Evolutionary conservation across 2,888 invertebrate genomes (phyloP), one percentile per base, ranked within the genome.

Genomic region (Eristalis arbustorum): DNA sequence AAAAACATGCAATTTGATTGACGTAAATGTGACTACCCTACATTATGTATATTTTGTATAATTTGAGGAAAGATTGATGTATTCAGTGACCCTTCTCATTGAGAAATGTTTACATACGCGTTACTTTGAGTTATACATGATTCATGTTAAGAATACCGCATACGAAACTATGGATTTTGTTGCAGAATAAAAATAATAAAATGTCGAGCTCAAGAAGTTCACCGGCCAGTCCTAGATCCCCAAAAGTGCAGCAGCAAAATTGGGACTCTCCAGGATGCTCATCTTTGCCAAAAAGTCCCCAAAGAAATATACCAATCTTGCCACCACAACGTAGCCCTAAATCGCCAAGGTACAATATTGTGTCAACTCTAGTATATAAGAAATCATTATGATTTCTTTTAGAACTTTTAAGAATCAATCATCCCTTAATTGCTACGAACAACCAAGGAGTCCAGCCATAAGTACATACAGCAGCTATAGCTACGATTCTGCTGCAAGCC

Each of bases 281-380:
- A 34, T 14, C 40, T 1, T 22, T 49, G 22, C 76, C 88, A 40
- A 88, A 84, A 71, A 85, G 64, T 62, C 89, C 88, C 3, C 81
- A 88, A 61, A 78, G 66, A 79, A 77, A 37, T 10, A 80, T 76
- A 31, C 80, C 84, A 73, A 28, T 71, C 40, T 90, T 91, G 77
- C 92, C 91, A 83, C 91, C 91, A 25, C 78, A 90, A 85, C 91
- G 91, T 74, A 91, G 90, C 83, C 91, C 92, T 67, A 92, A 91
- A 81, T 90, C 91, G 69, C 90, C 91, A 79, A 92, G 93, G 93
- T 93, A 89, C 11, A 22, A 37, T 34, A 2, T 34, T 14, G 13
- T 49, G 3, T 13, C 0, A 23, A 31, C 37, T 18, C 25, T 22
- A 14, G 10, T 4, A 18, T 8, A 49, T 18, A 18, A 6, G n/a